A percentile compares a stretch with the other conserved stretches of the same genome.
These are phyloP conservation scores for Pollachius pollachius DNA, from an alignment of 2,113 vertebrate genomes.

Conservation along the genomic window DNA sequence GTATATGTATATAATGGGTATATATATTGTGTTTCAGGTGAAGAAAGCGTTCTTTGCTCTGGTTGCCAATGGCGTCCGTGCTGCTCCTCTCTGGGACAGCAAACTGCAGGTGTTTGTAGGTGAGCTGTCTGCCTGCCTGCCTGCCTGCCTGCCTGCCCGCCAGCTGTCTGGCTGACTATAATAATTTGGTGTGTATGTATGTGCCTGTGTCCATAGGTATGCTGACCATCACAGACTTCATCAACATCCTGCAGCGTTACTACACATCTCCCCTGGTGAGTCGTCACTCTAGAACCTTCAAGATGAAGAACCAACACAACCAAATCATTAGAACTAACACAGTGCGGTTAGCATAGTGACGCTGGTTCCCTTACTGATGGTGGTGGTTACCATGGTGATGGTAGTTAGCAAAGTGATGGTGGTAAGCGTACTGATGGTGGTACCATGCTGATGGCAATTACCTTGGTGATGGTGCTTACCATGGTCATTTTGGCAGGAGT, in stretches of 20 bases:
- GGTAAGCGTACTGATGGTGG: no score
- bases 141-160: background rate
- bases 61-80: no score
- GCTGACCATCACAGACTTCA: constrained; percentile 98
- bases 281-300: background rate
- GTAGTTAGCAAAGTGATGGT: no score
- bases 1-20: background rate
- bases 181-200: constrained; percentile 7
- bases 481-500: no score
- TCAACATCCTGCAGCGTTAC: constrained; percentile 95
- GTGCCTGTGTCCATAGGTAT: constrained; percentile 77
- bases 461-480: no score
- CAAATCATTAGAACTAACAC: background rate
- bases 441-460: no score
- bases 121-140: constrained; percentile 1
- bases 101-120: background rate
- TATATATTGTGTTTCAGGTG: background rate
- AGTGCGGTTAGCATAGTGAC: background rate
- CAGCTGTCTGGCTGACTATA: background rate
- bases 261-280: constrained; percentile 95
- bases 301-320: background rate
- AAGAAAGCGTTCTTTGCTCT: no score
- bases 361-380: no score
- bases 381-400: no score
- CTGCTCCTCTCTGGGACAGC: no score